Base-by-base conservation (phyloP, 2,888 invertebrate genomes). In the Rhingia rostrata region DNA sequence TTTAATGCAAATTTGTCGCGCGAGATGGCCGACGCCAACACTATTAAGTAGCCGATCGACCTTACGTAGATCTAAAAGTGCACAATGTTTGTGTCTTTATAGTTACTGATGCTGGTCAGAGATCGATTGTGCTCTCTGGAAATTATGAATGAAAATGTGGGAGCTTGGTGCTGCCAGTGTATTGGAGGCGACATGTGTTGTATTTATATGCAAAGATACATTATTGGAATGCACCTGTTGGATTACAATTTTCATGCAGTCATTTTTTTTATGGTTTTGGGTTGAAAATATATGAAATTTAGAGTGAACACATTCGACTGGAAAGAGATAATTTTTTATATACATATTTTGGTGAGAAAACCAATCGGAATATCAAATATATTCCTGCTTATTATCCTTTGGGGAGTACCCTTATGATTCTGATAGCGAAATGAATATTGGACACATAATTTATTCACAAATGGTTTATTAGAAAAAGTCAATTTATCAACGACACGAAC, bases 1-100 rank as follows among this genome's bases (percentile, higher is more conserved):
- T 80, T 75, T 70, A 84, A 84, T 84, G 84, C 70, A 84, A 84
- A 84, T 84, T 84, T 80, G 84, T 84, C 84, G 79, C 79, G 58
- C 79, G 58, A 79, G 74, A 84, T 79, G 70, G 79, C 54, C 74
- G 80, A 80, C 83, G 39, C 67, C 51, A 74, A 43, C 39, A 37
- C 41, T 22, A 49, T 30, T 32, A 53, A 54, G 56, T 33, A 35
- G 58, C 35, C 33, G 35, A 64, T 30, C 79, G 58, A 74, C 69
- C 74, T 79, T 70, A 14, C 22, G 47, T 66, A 56, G 61, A 54
- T 7, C 60, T n/a, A 9, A n/a, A 6, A 49, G 47, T 66, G 63
- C 51, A 60, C 33, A 66, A 58, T 66, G 37, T 54, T 43, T 66
- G 12, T 63, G 61, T 69, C 60, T 41, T 39, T 35, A 10, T 60